Percentiles rank a stretch among this genome's conserved stretches.
Conservation (phyloP, 2,113 vertebrate genomes). For the Perccottus glenii region DNA sequence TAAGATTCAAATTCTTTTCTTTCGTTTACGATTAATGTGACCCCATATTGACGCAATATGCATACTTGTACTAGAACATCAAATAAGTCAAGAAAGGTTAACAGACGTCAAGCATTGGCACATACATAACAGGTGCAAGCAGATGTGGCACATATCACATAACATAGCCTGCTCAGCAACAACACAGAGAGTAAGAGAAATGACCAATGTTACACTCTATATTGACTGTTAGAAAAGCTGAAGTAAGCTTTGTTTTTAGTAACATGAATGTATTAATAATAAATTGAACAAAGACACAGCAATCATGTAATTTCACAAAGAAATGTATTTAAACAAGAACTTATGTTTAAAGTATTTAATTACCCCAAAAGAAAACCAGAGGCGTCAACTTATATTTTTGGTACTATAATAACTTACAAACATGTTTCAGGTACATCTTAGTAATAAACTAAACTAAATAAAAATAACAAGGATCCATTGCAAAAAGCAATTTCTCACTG, state of each 20-base stretch:
- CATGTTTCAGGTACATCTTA: slow-evolving; percentile 69
- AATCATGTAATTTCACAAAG: background rate
- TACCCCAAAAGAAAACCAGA: slow-evolving; percentile 52
- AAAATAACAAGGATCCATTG: slow-evolving; percentile 61
- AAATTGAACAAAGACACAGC: background rate
- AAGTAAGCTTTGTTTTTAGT: background rate
- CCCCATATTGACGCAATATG: background rate
- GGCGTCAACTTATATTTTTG: slow-evolving; percentile 67
- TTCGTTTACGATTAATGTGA: too few species aligned
- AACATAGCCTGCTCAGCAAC: slow-evolving; percentile 51
- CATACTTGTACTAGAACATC: background rate
- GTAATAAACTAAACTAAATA: slow-evolving; percentile 55
- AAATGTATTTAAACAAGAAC: background rate
- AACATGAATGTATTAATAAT: background rate
- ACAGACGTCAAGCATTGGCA: slow-evolving; percentile 15
- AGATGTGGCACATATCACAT: slow-evolving; percentile 46
- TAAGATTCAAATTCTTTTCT: too few species aligned
- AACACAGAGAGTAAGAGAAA: background rate
- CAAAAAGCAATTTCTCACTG: slow-evolving; percentile 57
- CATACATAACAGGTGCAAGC: slow-evolving; percentile 48
- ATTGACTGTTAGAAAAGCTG: background rate
- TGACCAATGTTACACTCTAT: background rate
- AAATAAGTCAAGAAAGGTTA: background rate
- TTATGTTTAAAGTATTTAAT: slow-evolving; percentile 75
- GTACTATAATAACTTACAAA: slow-evolving; percentile 77